A percentile compares a stretch with the other conserved stretches of the same genome.
phyloP scores from a whole-genome alignment of 2,888 invertebrate genomes.

The Gastrophysa polygoni region DNA sequence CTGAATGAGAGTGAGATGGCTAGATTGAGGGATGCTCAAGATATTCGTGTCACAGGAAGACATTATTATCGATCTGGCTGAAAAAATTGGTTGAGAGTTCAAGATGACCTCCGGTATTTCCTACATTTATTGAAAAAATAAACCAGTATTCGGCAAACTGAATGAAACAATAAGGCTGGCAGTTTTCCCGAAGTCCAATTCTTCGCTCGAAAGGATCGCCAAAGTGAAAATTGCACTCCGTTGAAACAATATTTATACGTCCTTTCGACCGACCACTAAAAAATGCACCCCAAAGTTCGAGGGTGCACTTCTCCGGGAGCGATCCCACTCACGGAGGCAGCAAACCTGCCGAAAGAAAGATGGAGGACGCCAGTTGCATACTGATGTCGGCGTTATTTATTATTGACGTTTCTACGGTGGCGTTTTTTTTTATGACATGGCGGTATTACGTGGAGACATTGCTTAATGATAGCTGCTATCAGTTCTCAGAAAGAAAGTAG shows the following conservation, averaged over 20 bases:
- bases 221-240: conserved; percentile 55
- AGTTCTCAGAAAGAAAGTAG: not conserved
- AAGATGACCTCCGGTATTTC: too few relatives aligned
- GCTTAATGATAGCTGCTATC: not conserved
- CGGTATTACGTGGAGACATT: not conserved
- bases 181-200: conserved; percentile 33
- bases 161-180: conserved; percentile 30
- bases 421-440: not conserved
- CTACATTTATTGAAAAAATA: not conserved
- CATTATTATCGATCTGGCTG: too few relatives aligned
- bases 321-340: conserved; percentile 35
- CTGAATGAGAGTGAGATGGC: too few relatives aligned
- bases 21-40: too few relatives aligned
- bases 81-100: too few relatives aligned
- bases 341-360: conserved; percentile 33
- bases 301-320: conserved; percentile 49
- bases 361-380: conserved; percentile 35
- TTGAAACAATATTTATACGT: conserved; percentile 58
- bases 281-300: conserved; percentile 54
- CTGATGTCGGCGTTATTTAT: conserved; percentile 36
- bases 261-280: conserved; percentile 52
- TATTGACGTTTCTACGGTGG: conserved; percentile 31
- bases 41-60: too few relatives aligned
- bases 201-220: conserved; percentile 39
- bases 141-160: conserved; percentile 7